Conservation (phyloP, 2,797 vertebrate genomes). For the Schizopygopsis pylzovi region DNA sequence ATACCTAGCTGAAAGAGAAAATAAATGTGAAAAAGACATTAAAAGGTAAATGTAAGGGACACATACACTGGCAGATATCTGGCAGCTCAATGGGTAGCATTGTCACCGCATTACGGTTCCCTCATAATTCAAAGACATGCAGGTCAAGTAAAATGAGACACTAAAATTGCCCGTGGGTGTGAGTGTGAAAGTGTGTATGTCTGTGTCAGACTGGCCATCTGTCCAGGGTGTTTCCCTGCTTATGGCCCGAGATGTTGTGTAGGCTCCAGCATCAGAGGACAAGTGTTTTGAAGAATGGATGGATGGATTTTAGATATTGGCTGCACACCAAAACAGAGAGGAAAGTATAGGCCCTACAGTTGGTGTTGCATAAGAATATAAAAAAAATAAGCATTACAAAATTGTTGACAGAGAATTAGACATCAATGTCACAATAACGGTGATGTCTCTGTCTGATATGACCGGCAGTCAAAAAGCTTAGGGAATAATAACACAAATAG, state of each 20-base stretch:
- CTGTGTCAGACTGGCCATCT: constrained; percentile 11
- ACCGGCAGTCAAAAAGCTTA: not conserved
- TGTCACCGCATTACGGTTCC: not conserved
- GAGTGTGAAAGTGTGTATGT: constrained; percentile 14
- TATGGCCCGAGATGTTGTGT: not conserved
- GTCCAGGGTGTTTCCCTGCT: constrained; percentile 11
- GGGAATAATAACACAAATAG: not conserved
- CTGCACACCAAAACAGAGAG: not conserved
- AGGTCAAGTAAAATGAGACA: constrained; percentile 20
- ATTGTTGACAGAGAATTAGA: not conserved
- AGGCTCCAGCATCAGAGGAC: not conserved
- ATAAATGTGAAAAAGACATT: not conserved
- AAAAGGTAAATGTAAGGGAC: not conserved
- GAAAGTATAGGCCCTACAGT: not conserved
- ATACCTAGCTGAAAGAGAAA: not conserved
- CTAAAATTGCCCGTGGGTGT: not conserved
- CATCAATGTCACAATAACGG: not conserved
- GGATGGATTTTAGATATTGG: not conserved
- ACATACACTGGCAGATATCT: not conserved
- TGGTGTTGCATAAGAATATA: not conserved
- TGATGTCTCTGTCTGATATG: not conserved
- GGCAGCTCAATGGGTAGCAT: not conserved
- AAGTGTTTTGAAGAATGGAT: not conserved
- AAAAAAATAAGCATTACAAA: not conserved
- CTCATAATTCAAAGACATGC: constrained; percentile 8